A percentile compares a stretch with the other conserved stretches of the same genome.
phyloP scores from a whole-genome alignment of 2,888 invertebrate genomes.

The Chymomyza amoena region DNA sequence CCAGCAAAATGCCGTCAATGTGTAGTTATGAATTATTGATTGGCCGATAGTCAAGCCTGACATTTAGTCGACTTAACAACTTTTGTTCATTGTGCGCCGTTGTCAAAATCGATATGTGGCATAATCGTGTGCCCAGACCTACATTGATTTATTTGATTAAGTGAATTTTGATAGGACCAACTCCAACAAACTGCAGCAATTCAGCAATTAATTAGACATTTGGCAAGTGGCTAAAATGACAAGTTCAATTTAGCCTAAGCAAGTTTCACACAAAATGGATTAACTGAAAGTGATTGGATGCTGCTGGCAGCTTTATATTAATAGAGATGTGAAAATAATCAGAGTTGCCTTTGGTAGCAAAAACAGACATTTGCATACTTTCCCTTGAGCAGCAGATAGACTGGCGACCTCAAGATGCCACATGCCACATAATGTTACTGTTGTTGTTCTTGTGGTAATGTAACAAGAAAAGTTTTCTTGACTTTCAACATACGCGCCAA shows the following conservation, averaged over 20 bases:
- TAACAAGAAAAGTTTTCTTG: conserved; percentile 52
- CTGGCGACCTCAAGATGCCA: background rate
- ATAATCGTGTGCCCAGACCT: background rate
- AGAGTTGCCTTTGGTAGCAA: background rate
- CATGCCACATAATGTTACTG: conserved; percentile 3
- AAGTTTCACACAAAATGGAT: background rate
- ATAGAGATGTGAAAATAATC: conserved; percentile 4
- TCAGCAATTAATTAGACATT: background rate
- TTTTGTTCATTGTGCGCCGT: conserved; percentile 12
- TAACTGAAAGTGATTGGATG: background rate
- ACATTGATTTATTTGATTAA: conserved; percentile 9
- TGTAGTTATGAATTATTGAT: conserved; percentile 72
- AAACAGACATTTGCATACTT: background rate
- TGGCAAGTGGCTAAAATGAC: background rate
- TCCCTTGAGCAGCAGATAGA: background rate
- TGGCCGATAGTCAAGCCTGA: conserved; percentile 40
- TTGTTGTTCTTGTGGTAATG: conserved; percentile 36
- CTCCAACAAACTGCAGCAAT: background rate
- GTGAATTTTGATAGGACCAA: background rate
- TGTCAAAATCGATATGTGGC: conserved; percentile 8
- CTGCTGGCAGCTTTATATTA: background rate
- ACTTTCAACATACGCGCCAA: conserved; percentile 42
- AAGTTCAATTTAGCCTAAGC: conserved; percentile 4
- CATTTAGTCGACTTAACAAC: conserved; percentile 47
- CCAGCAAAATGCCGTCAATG: conserved; percentile 59